Conservation (phyloP, 2,113 vertebrate species). For the sheep (Ovis aries) region ARS-UI_Ramb_v3.0 NC_056056.1:33349001-33349500, state of each 20-base stretch:
- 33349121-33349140: not conserved
- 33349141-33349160: not conserved
- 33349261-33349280: not conserved
- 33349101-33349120: not conserved
- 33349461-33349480: not conserved
- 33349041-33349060: not conserved
- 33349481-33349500: not conserved
- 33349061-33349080: not conserved
- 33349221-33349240: conserved; percentile 24
- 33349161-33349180: not conserved
- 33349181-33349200: not conserved
- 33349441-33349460: not conserved
- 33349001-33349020: not conserved
- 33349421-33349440: not conserved
- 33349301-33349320: not conserved
- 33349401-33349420: not conserved
- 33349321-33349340: not conserved
- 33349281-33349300: conserved; percentile 7
- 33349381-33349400: not conserved
- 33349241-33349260: not conserved
- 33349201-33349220: not conserved
- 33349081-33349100: not conserved
- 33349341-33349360: not conserved
- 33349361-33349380: not conserved
- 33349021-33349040: not conserved